These are phyloP conservation scores for Torymus aiolomorphi DNA, from an alignment of 2,888 invertebrate species.

Conservation along the genomic window DNA sequence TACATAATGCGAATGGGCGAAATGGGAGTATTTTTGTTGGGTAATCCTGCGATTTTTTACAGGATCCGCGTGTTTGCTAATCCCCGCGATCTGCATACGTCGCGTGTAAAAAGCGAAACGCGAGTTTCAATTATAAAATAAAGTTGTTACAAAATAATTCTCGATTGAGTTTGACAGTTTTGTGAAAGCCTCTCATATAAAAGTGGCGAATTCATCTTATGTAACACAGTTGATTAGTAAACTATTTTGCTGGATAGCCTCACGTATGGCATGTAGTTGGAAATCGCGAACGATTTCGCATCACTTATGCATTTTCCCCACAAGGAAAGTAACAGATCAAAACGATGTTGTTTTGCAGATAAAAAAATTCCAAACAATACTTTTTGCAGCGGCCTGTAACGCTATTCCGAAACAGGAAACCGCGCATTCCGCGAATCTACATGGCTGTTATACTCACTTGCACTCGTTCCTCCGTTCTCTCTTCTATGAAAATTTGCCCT, in stretches of 20 bases:
- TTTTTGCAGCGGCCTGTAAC: slow-evolving; percentile 14
- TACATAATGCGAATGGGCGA: not conserved
- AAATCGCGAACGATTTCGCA: no score
- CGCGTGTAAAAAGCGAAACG: not conserved
- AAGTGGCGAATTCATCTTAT: no score
- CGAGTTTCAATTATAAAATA: not conserved
- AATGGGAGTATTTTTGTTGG: not conserved
- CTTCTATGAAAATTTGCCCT: slow-evolving; percentile 27
- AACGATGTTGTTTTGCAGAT: no score
- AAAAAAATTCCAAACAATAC: no score
- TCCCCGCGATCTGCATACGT: not conserved
- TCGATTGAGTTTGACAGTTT: no score
- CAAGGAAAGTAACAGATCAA: no score
- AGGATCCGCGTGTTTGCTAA: not conserved
- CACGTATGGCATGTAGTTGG: no score
- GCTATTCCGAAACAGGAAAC: slow-evolving; percentile 43
- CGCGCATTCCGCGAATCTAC: slow-evolving; percentile 33
- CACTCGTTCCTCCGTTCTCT: slow-evolving; percentile 26
- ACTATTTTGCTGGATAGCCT: no score
- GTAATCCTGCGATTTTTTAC: not conserved
- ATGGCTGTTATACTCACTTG: slow-evolving; percentile 44
- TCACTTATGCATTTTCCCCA: no score
- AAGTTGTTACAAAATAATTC: not conserved
- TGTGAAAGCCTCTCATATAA: no score
- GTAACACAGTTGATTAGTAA: no score